Conservation (phyloP, 2,888 invertebrate species). For the Ophraella communa region DNA sequence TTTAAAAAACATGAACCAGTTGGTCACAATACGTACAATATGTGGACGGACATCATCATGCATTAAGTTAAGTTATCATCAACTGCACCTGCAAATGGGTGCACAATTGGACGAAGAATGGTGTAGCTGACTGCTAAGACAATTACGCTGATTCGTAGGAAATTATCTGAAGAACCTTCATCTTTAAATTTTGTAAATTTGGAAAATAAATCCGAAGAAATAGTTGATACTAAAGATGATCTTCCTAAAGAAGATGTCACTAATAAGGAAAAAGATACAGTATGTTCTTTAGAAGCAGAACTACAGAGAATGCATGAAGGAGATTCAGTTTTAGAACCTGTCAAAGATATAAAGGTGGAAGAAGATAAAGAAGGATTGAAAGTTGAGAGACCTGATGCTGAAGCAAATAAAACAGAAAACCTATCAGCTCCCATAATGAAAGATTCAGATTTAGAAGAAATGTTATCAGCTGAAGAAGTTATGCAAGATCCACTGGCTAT, state of each 20-base stretch:
- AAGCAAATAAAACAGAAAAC: not conserved
- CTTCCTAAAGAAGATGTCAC: slow-evolving; percentile 10
- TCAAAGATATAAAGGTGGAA: not conserved
- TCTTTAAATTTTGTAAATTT: not conserved
- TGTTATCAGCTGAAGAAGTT: slow-evolving; percentile 41
- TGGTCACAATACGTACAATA: no score
- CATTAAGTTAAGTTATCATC: no score
- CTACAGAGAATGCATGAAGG: slow-evolving; percentile 35
- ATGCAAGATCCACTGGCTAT: slow-evolving; percentile 44
- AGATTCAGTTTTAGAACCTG: slow-evolving; percentile 5
- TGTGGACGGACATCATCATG: no score
- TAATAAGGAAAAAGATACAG: slow-evolving; percentile 14
- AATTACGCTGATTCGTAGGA: no score
- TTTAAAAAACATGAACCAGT: no score
- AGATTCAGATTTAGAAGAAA: slow-evolving; percentile 36
- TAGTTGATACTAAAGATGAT: slow-evolving; percentile 4
- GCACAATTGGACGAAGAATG: no score
- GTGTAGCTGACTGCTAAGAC: no score
- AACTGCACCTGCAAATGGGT: no score
- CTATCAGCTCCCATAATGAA: slow-evolving; percentile 27
- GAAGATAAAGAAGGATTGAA: not conserved
- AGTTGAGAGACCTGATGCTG: slow-evolving; percentile 5
- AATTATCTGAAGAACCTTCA: not conserved
- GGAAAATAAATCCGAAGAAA: not conserved
- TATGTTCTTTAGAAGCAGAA: slow-evolving; percentile 34